Evolutionary conservation across 1,140 invertebrate genomes (phyloP), one percentile per base, ranked within the genome.

Genomic region (Colletes gigas): DNA sequence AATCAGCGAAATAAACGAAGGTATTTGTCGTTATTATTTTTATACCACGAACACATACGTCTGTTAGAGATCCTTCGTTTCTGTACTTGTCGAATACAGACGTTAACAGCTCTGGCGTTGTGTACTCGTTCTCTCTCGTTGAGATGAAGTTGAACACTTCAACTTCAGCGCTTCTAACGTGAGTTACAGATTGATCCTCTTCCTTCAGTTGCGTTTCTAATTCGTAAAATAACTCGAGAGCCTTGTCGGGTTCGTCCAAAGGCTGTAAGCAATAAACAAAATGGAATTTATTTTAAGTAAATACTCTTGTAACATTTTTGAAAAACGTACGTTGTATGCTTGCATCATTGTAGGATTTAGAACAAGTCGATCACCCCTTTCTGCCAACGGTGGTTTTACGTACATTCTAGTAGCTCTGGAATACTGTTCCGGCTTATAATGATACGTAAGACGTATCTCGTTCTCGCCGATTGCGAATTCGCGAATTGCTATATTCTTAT

Each of bases 401-500:
- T 95, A 97, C 54, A 91, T 94, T 60, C 95, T 93, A 0, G 94
- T 95, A 2, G 95, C 94, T 70, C 96, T 95, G 0, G 96, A 96
- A 1, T 96, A 94, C 77, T 95, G 94, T n/a, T 95, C 95, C 70
- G 94, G 93, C 0, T 94, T 94, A 79, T 97, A 97, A 88, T 97
- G 96, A 89, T 95, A 96, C 70, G 95, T 93, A 0, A 97, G 78
- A 21, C 94, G 90, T 78, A 97, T 96, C 84, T 95, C 95, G 54
- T 95, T 94, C 0, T 95, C 94, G 44, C 91, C 88, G 4, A 96
- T 93, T 66, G 94, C 91, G 85, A 96, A 97, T 65, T 94, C 95
- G 55, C 95, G 94, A n/a, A 94, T 93, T 19, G 95, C 95, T 21
- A 97, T 93, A 75, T 97, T 95, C 55, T 95, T 90, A 6, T 91